A percentile compares a stretch with the other conserved stretches of the same genome.
Conservation (phyloP, 2,797 vertebrate species). For the Coendou prehensilis region DNA sequence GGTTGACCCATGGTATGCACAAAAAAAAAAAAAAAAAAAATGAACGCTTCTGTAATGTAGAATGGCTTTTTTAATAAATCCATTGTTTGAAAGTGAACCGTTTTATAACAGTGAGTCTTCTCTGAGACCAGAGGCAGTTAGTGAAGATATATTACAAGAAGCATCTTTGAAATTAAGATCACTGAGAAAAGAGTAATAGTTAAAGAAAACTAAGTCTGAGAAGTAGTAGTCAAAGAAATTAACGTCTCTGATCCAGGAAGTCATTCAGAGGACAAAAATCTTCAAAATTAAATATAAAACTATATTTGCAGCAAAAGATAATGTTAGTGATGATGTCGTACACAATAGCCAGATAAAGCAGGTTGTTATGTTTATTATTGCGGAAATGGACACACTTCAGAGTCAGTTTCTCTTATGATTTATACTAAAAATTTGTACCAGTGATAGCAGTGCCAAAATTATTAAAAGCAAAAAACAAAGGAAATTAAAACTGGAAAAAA, state of each 20-base stretch:
- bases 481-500: not conserved
- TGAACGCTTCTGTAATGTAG: not conserved
- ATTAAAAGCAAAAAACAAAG: not conserved
- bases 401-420: not conserved
- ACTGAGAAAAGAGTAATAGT: not conserved
- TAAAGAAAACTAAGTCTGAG: not conserved
- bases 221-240: not conserved
- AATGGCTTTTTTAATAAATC: constrained; percentile 9
- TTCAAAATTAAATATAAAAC: not conserved
- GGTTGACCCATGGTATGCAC: too few relatives aligned
- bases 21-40: not conserved
- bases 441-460: not conserved
- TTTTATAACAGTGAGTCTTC: not conserved
- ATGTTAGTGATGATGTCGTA: not conserved
- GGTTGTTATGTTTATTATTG: not conserved
- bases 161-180: not conserved
- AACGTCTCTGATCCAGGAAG: not conserved
- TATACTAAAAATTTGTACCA: not conserved
- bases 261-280: not conserved
- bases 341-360: not conserved
- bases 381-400: not conserved
- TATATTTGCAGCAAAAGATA: not conserved
- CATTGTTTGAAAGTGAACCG: not conserved
- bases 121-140: not conserved
- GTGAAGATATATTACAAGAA: not conserved